Conservation (phyloP, 2,113 vertebrate genomes). For the Nesoenas mayeri region DNA sequence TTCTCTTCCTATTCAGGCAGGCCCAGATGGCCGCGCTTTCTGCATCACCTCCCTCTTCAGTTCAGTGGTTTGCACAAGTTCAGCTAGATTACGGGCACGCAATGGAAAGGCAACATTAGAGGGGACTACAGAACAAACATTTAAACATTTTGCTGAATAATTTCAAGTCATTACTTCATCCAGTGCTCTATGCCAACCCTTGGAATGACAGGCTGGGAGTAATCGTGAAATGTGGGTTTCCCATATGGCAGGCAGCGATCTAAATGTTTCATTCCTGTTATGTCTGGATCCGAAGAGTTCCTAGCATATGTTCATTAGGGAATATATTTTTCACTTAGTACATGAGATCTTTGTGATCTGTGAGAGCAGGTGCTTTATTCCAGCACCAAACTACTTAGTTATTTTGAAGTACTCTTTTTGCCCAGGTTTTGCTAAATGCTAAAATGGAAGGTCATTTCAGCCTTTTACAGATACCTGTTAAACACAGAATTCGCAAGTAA, state of each 20-base stretch:
- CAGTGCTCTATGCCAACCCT: not conserved
- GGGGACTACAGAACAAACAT: not conserved
- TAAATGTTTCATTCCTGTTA: conserved; percentile 35
- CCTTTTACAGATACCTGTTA: not conserved
- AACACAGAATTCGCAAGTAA: not conserved
- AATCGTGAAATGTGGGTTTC: not conserved
- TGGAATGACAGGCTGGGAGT: not conserved
- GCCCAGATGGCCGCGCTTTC: not conserved
- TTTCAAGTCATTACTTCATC: conserved; percentile 18
- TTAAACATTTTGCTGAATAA: conserved; percentile 50
- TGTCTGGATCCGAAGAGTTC: conserved; percentile 1
- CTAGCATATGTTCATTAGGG: conserved; percentile 35
- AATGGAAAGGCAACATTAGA: not conserved
- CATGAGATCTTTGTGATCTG: conserved; percentile 1
- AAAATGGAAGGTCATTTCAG: not conserved
- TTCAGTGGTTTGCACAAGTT: not conserved
- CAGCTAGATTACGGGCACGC: not conserved
- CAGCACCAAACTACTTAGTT: not conserved
- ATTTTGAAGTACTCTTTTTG: not conserved
- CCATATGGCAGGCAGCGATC: conserved; percentile 40
- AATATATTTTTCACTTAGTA: conserved; percentile 30
- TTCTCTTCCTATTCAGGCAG: conserved; percentile 12
- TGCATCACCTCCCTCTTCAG: conserved; percentile 23
- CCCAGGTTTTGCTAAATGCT: not conserved
- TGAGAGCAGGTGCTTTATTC: conserved; percentile 17